Base-by-base conservation (phyloP, 2,888 invertebrate genomes). In the Ophion ellenae region DNA sequence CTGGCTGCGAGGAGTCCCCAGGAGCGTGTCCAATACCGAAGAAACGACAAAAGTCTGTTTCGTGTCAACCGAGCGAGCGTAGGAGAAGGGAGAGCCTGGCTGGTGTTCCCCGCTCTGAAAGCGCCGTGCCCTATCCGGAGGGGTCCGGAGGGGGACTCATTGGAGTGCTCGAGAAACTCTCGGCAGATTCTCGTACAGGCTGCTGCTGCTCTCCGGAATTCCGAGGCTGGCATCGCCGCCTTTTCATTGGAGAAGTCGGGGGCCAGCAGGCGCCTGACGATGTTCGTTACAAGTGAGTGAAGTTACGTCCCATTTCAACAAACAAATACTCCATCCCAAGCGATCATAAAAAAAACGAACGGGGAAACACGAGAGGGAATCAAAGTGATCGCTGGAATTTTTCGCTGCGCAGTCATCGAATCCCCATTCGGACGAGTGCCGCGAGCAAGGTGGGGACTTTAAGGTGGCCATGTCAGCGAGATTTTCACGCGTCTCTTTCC, bases 401-500 rank as follows among this genome's bases (percentile, higher is more conserved):
- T 24, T 61, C 20, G 61, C 24, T 24, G 20, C 10, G 61, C 5
- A 59, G 5, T 59, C 11, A 20, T 2, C 2, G n/a, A 7, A 53
- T 20, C 1, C 4, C n/a, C 10, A 9, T 36, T 2, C 28, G 11
- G 59, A 36, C 20, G 32, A 36, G 36, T 73, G 47, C 74, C 11
- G 20, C 36, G 74, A 66, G 59, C 53, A 14, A 14, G 17, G 53
- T 45, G 47, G 57, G 53, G 53, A 71, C 67, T 53, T 75, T 36
- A 11, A 45, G 70, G 40, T 24, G 67, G 82, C 79, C 85, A 79
- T 75, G 76, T 83, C 71, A 83, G 78, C 59, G 80, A 63, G 75
- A 84, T 84, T 84, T 84, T 84, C 71, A 84, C 84, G 79, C 80
- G 75, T 70, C 69, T 70, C 63, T 75, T 32, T 77, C 59, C 69